These are phyloP conservation scores for Spilogale gracilis DNA, from an alignment of 2,113 vertebrate genomes.

Conservation along the genomic window DNA sequence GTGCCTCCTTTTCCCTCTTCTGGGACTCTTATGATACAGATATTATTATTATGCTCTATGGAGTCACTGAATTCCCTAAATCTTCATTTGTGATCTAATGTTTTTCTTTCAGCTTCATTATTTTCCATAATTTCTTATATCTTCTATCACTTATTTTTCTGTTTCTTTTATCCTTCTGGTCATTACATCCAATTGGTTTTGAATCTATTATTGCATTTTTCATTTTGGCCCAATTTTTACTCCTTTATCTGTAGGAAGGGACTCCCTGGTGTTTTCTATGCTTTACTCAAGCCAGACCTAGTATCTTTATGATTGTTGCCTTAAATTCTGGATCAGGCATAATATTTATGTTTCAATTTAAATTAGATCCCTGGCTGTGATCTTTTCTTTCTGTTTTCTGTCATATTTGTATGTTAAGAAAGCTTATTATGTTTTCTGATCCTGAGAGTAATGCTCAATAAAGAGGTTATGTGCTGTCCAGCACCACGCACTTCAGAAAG, in stretches of 20 bases:
- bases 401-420: not conserved
- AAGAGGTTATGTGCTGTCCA: not conserved
- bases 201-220: not conserved
- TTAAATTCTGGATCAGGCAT: not conserved
- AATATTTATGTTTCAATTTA: not conserved
- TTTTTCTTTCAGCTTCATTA: not conserved
- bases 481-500: not conserved
- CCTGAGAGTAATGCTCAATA: not conserved
- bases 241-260: not conserved
- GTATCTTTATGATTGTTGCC: not conserved
- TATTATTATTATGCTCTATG: not conserved
- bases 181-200: not conserved
- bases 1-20: not conserved
- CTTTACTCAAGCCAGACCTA: not conserved
- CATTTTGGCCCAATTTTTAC: not conserved
- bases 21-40: not conserved
- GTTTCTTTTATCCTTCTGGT: not conserved
- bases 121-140: not conserved
- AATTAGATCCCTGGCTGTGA: not conserved
- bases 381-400: not conserved
- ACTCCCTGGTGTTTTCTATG: not conserved
- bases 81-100: not conserved
- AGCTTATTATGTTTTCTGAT: not conserved
- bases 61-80: not conserved
- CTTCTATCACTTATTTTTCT: not conserved